Evolutionary conservation across 2,113 vertebrate species (phyloP).

Genomic region (cattle (Bos taurus)): DNA sequence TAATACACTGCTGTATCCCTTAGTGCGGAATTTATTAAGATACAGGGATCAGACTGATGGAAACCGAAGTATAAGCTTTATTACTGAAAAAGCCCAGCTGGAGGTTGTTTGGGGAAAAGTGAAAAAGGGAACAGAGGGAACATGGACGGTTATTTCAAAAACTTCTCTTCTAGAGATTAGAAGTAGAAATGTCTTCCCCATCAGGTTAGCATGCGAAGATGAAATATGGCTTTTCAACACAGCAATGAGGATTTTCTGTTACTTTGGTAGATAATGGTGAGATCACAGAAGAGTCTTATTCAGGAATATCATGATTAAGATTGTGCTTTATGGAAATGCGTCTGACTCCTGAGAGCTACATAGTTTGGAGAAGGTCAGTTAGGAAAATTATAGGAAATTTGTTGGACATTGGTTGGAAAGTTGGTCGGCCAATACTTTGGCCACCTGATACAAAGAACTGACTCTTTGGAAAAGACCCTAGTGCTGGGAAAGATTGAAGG

Average conservation of each 20-base stretch:
- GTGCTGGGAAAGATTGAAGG: not conserved
- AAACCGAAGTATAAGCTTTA: not conserved
- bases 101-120: not conserved
- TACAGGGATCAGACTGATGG: not conserved
- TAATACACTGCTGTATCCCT: not conserved
- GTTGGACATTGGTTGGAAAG: not conserved
- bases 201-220: not conserved
- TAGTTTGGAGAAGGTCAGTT: not conserved
- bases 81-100: not conserved
- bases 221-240: not conserved
- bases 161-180: not conserved
- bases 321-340: not conserved
- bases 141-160: not conserved
- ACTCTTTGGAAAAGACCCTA: not conserved
- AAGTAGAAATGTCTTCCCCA: not conserved
- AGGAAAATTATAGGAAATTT: not conserved
- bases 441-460: not conserved
- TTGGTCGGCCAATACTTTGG: not conserved
- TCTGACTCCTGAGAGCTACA: not conserved
- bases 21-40: not conserved
- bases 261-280: not conserved
- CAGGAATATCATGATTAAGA: not conserved
- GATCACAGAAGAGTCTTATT: not conserved
- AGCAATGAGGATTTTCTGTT: not conserved
- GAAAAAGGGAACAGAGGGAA: not conserved